These are phyloP conservation scores for Ommatoiulus sabulosus DNA, from an alignment of 2,888 invertebrate genomes.

Conservation along the genomic window DNA sequence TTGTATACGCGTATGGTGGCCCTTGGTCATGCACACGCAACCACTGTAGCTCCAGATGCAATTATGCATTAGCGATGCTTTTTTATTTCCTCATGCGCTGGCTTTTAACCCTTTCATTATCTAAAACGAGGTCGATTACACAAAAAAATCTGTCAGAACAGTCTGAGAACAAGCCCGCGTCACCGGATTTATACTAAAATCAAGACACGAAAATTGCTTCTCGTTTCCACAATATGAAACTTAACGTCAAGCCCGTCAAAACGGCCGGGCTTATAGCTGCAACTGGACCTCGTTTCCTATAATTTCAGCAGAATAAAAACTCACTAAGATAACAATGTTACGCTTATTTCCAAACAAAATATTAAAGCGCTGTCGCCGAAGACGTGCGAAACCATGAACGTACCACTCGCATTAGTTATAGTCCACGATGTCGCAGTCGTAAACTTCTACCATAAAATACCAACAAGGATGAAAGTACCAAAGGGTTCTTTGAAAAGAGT, in stretches of 20 bases:
- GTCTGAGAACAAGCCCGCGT: conserved; percentile 27
- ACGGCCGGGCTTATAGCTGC: background rate
- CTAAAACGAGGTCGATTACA: conserved; percentile 21
- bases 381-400: background rate
- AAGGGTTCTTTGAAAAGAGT: background rate
- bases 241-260: conserved; percentile 26
- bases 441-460: background rate
- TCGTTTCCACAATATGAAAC: background rate
- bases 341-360: background rate
- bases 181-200: background rate
- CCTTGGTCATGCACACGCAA: background rate
- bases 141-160: background rate
- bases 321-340: background rate
- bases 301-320: background rate
- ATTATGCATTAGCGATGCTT: conserved; percentile 34
- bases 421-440: background rate
- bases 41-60: conserved; percentile 15
- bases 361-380: background rate
- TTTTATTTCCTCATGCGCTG: conserved; percentile 34
- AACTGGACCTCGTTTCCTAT: background rate
- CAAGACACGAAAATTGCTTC: conserved; percentile 14
- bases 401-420: too few relatives aligned
- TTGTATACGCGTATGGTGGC: background rate
- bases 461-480: background rate
- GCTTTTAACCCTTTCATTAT: conserved; percentile 34